Conservation (phyloP, 2,888 invertebrate genomes). For the Dynastes tityus region DNA sequence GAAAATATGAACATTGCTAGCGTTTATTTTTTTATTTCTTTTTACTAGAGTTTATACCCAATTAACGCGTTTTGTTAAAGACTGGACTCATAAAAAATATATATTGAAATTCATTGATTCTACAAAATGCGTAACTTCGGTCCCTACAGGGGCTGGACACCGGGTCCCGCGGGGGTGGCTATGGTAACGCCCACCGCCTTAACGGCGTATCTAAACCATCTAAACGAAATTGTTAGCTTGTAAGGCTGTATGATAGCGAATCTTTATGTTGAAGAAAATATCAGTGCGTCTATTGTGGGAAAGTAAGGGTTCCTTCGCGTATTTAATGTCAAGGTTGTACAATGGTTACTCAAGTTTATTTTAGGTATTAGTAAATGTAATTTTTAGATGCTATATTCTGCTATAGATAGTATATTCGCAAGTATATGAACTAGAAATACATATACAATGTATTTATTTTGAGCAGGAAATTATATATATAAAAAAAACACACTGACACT, state of each 20-base stretch:
- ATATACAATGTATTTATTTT: not conserved
- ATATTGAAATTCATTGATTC: conserved; percentile 26
- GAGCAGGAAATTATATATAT: not conserved
- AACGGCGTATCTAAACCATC: conserved; percentile 59
- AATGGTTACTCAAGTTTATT: not conserved
- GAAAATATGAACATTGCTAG: not conserved
- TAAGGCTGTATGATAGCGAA: conserved; percentile 3
- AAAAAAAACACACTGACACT: not conserved
- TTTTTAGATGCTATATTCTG: too few relatives aligned
- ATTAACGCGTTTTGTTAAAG: not conserved
- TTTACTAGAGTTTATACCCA: not conserved
- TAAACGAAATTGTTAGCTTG: conserved; percentile 51
- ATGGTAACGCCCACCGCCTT: conserved; percentile 69
- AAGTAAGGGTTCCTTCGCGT: not conserved
- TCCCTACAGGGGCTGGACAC: conserved; percentile 65
- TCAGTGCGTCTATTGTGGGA: not conserved
- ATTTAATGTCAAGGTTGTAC: conserved; percentile 13
- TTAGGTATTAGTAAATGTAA: not conserved
- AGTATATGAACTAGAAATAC: too few relatives aligned
- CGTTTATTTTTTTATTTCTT: not conserved
- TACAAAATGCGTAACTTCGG: conserved; percentile 41
- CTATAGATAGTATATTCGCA: too few relatives aligned
- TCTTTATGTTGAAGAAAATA: not conserved
- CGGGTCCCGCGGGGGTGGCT: conserved; percentile 67
- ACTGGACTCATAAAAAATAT: conserved; percentile 14